Base-by-base conservation (phyloP, 2,113 vertebrate genomes). In the Tringa solitaria region DNA sequence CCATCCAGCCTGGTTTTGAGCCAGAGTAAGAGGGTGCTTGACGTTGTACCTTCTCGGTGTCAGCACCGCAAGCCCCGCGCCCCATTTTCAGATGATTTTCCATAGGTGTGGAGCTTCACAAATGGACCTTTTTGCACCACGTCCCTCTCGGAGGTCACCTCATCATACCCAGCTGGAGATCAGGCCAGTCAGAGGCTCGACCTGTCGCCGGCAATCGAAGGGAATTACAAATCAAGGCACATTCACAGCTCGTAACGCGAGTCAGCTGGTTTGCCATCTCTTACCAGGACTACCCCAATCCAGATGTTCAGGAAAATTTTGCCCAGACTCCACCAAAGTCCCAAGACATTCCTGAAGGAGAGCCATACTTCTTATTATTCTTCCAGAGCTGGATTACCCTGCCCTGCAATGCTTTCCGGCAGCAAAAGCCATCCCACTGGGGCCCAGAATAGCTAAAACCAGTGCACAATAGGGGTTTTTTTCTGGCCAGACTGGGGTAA, bases 301-400 rank as follows among this genome's bases (percentile, higher is more conserved):
- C 89, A 93, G 80, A 89, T 30, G 41, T 70, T 46, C 56, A 39
- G 86, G 80, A 78, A 93, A 81, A 72, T 63, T 93, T 77, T 95
- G 86, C 80, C 91, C 80, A 67, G 86, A 63, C 73, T 92, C 76
- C 80, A 96, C 83, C 45, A 18, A 90, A 94, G 50, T 51, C 76
- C 64, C 51, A 81, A 26, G 46, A 68, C 61, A 51, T 84, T 95
- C 84, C 84, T 72, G 86, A 95, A 78, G 76, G 33, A 95, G 33
- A 93, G 79, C 28, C 86, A 30, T 50, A 45, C 54, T 96, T 72
- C 51, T 59, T 56, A 80, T 46, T 92, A 26, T 30, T 80, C 65
- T 95, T 95, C 73, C 93, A 92, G 83, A 46, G 54, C 24, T 3
- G 37, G 43, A 67, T 68, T 50, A 69, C 35, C 28, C 45, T 22